These are phyloP conservation scores for Oreohelix idahoensis DNA, from an alignment of 1,140 invertebrate species.

Conservation along the genomic window DNA sequence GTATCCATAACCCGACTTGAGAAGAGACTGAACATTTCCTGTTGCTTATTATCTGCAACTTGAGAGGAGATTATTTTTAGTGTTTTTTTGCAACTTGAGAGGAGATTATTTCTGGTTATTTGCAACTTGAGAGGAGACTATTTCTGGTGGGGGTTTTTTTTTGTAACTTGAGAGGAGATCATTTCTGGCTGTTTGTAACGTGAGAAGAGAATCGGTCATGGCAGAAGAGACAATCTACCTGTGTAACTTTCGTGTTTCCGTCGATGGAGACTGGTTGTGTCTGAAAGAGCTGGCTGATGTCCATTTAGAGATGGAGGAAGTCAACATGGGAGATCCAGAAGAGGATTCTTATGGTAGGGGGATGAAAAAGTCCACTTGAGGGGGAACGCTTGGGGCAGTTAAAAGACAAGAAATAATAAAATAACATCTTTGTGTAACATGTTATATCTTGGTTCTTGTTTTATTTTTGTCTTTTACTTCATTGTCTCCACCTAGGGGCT, in stretches of 20 bases:
- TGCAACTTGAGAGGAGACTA: not conserved
- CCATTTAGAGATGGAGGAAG: slow-evolving; percentile 79
- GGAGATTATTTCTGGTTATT: not conserved
- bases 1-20: too few relatives aligned
- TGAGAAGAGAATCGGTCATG: slow-evolving; percentile 50
- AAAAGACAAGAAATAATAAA: too few relatives aligned
- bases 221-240: slow-evolving; percentile 97
- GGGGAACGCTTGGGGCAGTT: too few relatives aligned
- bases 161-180: not conserved
- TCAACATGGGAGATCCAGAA: slow-evolving; percentile 68
- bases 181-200: not conserved
- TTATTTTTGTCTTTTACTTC: too few relatives aligned
- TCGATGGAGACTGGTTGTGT: slow-evolving; percentile 98
- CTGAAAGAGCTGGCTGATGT: slow-evolving; percentile 90
- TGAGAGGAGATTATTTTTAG: not conserved
- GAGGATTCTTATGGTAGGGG: slow-evolving; percentile 51
- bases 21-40: too few relatives aligned
- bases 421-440: too few relatives aligned
- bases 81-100: not conserved
- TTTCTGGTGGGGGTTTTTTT: too few relatives aligned
- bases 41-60: not conserved
- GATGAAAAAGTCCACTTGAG: too few relatives aligned
- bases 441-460: too few relatives aligned
- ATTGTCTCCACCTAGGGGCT: too few relatives aligned
- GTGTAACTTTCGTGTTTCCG: slow-evolving; percentile 96